phyloP scores from a whole-genome alignment of 2,797 vertebrate species.

The Karalla daura region DNA sequence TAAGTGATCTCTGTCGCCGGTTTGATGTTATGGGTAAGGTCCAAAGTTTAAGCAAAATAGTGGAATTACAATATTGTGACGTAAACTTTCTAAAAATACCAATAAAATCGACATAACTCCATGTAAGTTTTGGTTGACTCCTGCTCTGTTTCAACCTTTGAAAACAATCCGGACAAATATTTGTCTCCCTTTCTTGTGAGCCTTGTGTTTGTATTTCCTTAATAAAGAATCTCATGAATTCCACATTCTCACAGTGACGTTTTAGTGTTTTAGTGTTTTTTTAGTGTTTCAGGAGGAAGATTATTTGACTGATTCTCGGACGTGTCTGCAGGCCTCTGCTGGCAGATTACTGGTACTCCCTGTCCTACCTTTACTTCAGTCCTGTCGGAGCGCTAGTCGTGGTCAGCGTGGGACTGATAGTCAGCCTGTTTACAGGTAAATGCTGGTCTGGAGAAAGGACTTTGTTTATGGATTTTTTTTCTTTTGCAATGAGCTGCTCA shows the following conservation, averaged over 20 bases:
- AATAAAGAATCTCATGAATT: neutral
- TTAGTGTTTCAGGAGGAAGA: too few relatives aligned
- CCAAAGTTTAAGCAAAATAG: neutral
- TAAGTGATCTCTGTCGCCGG: conserved; percentile 8
- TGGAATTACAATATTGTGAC: too few relatives aligned
- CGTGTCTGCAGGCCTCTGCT: conserved; percentile 84
- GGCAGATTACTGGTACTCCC: conserved; percentile 90
- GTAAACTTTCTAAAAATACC: neutral
- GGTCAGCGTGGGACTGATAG: conserved; percentile 84
- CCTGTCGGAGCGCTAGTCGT: conserved; percentile 88
- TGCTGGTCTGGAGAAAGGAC: too few relatives aligned
- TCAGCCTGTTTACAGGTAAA: conserved; percentile 91
- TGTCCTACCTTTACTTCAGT: conserved; percentile 97
- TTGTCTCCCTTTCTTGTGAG: too few relatives aligned
- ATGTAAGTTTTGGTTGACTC: too few relatives aligned
- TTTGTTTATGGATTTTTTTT: too few relatives aligned
- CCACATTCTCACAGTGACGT: neutral
- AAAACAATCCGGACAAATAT: too few relatives aligned
- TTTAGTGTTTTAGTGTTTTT: neutral
- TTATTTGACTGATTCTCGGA: too few relatives aligned
- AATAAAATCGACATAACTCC: too few relatives aligned
- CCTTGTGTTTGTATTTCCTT: too few relatives aligned
- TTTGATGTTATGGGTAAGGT: neutral
- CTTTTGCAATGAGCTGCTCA: neutral
- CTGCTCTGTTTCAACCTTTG: too few relatives aligned